Evolutionary conservation across 2,888 invertebrate genomes (phyloP), one percentile per base, ranked within the genome.

Genomic region (Spicauda simplicius): DNA sequence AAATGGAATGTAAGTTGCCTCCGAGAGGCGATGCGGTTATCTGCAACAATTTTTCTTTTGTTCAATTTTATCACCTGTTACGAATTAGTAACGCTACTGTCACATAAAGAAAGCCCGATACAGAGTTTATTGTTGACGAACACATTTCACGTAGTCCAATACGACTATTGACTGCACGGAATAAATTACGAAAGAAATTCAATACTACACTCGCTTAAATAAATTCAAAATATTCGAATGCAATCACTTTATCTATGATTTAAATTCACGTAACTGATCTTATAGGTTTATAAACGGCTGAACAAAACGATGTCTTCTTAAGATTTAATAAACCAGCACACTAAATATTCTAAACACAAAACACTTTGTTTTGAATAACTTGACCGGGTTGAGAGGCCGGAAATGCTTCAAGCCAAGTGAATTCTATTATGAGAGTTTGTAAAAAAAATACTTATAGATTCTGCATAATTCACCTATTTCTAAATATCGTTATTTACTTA

Each of bases 281-380:
- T 0, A 50, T 18, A 50, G n/a, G 16, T 50, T 50, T 50, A 18
- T 18, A 50, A 18, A 18, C 18, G 0, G 8, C 10, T 10, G 16
- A 18, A 33, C 0, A 16, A 18, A 16, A 2, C 33, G 8, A 10
- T 33, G 18, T 10, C 18, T 33, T 11, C 1, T 10, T 11, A 7
- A 11, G 55, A 30, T 33, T 33, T 50, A 50, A 33, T 19, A 52
- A 52, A 33, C 5, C 12, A 50, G 50, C 33, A 14, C 56, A 64
- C 64, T 19, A 65, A 65, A 54, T 60, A 60, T 60, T 66, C 60
- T 25, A 45, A 64, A 65, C 65, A 66, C 64, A 64, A 67, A 70
- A 69, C 70, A 69, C 86, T 87, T 91, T 92, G 92, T 92, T 92
- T 92, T 92, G 92, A 91, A 89, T 86, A 85, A 80, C 84, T 84